These are phyloP conservation scores for Mimas tiliae DNA, from an alignment of 2,888 invertebrate genomes.

Conservation along the genomic window DNA sequence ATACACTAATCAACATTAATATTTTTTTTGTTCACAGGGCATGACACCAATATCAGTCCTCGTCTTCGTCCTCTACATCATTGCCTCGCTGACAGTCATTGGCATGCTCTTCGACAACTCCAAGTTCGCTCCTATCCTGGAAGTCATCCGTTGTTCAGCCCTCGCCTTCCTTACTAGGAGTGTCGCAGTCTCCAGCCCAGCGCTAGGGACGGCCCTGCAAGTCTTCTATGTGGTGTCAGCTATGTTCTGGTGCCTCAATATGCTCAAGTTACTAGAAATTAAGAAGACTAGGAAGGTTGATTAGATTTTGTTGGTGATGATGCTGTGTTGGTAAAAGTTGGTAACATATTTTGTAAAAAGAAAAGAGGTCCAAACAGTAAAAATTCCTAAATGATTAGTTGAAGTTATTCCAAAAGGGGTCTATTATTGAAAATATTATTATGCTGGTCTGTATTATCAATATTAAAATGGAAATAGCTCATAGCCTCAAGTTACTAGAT, in stretches of 20 bases:
- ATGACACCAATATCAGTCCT: constrained; percentile 85
- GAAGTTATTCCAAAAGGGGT: too few species aligned
- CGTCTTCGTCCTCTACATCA: constrained; percentile 86
- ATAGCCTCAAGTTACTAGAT: too few species aligned
- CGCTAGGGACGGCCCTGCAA: constrained; percentile 74
- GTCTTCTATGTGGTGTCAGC: constrained; percentile 85
- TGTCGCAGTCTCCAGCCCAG: constrained; percentile 65
- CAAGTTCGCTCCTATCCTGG: constrained; percentile 85
- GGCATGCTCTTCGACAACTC: constrained; percentile 89
- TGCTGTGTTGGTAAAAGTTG: not conserved
- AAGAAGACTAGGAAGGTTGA: constrained; percentile 61
- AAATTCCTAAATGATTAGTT: not conserved
- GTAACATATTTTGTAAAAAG: not conserved
- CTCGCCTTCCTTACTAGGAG: constrained; percentile 80
- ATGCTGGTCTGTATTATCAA: too few species aligned
- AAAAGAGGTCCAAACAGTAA: not conserved
- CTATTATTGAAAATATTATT: too few species aligned
- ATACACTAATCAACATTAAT: too few species aligned
- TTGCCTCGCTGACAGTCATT: constrained; percentile 87
- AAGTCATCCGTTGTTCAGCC: constrained; percentile 87
- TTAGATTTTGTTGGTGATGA: constrained; percentile 29
- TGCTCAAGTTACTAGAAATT: constrained; percentile 83
- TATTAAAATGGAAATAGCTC: too few species aligned
- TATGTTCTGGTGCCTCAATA: constrained; percentile 87
- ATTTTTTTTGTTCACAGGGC: constrained; percentile 73